phyloP scores from a whole-genome alignment of 2,113 vertebrate genomes.

The Colinus virginianus region DNA sequence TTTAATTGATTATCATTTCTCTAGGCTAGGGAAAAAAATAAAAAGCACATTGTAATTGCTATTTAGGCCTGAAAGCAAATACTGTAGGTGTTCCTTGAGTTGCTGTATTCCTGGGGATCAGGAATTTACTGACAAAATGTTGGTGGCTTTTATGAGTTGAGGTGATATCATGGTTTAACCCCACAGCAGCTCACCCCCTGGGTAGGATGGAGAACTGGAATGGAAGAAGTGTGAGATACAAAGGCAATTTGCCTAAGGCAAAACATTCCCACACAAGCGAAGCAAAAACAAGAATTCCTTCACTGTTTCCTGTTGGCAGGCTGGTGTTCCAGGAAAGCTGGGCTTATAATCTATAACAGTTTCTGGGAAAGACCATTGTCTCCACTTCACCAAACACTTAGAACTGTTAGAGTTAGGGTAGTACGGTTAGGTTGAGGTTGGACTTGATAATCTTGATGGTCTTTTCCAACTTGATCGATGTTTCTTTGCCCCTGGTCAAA shows the following conservation, averaged over 20 bases:
- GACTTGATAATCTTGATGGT: too few relatives aligned
- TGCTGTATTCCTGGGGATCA: background rate
- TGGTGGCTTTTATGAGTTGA: background rate
- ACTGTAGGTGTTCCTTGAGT: background rate
- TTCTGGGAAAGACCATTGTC: background rate
- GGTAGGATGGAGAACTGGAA: background rate
- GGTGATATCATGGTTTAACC: background rate
- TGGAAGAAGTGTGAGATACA: background rate
- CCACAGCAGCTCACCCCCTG: background rate
- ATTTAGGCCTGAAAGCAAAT: background rate
- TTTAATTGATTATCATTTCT: fast-evolving
- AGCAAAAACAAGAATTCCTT: background rate
- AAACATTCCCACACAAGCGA: background rate
- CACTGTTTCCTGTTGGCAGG: background rate
- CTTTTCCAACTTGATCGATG: too few relatives aligned
- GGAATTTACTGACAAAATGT: background rate
- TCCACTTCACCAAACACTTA: background rate
- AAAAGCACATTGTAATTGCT: background rate
- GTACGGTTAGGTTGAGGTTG: too few relatives aligned
- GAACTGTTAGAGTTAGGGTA: too few relatives aligned
- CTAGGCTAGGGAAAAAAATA: background rate
- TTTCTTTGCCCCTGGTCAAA: background rate
- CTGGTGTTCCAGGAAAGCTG: background rate
- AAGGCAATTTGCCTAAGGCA: background rate
- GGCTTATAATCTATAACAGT: background rate